Conservation (phyloP, 2,888 invertebrate species). For the Nomada flava region DNA sequence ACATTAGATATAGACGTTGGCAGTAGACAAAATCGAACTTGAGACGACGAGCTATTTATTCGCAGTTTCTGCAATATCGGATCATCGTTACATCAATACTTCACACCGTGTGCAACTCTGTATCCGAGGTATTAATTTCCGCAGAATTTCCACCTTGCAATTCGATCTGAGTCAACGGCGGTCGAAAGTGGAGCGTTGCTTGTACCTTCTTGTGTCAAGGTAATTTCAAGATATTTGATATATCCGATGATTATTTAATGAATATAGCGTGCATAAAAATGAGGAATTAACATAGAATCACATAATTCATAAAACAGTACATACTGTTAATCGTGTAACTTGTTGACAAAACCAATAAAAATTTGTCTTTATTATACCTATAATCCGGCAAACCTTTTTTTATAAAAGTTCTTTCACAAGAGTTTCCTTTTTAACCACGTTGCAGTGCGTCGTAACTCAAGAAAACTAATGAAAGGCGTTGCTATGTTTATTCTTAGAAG, state of each 20-base stretch:
- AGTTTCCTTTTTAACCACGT: background rate
- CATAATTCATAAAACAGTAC: no score
- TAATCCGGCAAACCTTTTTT: no score
- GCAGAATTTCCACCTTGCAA: constrained; percentile 52
- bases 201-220: constrained; percentile 30
- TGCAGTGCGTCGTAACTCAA: background rate
- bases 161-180: constrained; percentile 51
- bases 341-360: no score
- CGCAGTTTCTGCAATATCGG: constrained; percentile 43
- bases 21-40: constrained; percentile 36
- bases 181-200: constrained; percentile 50
- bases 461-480: background rate
- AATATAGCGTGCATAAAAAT: background rate
- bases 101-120: constrained; percentile 14
- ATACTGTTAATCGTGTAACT: no score
- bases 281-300: no score
- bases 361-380: no score
- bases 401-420: no score
- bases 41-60: constrained; percentile 39
- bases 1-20: constrained; percentile 25
- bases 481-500: background rate
- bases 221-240: background rate
- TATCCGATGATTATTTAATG: background rate
- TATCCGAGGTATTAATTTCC: constrained; percentile 56
- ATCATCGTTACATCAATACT: constrained; percentile 46